These are phyloP conservation scores for Saccostrea glomerata DNA, from an alignment of 1,140 invertebrate species.

Conservation along the genomic window DNA sequence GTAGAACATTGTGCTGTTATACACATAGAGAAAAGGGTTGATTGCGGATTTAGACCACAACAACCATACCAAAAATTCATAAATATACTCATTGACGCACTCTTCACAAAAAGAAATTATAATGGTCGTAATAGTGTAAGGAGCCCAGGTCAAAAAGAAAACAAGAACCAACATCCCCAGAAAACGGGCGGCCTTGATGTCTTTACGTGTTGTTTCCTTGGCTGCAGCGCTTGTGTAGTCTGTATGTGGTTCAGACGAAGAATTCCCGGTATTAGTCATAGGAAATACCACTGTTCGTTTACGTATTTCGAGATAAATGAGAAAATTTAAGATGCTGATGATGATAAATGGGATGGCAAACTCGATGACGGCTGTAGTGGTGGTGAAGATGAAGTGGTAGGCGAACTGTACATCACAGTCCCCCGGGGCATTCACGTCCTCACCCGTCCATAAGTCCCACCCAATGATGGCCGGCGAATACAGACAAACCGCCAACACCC, in stretches of 20 bases:
- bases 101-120: slow-evolving; percentile 60
- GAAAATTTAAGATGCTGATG: slow-evolving; percentile 56
- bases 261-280: not conserved
- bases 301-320: slow-evolving; percentile 64
- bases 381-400: slow-evolving; percentile 58
- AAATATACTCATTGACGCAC: slow-evolving; percentile 59
- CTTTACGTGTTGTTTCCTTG: slow-evolving; percentile 26
- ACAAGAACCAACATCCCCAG: slow-evolving; percentile 60
- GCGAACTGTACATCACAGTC: slow-evolving; percentile 70
- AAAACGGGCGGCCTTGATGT: slow-evolving; percentile 62
- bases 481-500: slow-evolving; percentile 60
- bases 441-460: slow-evolving; percentile 65
- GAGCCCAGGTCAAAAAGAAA: slow-evolving; percentile 62
- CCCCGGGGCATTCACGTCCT: slow-evolving; percentile 38
- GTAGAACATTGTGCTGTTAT: slow-evolving; percentile 60
- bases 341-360: slow-evolving; percentile 62
- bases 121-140: slow-evolving; percentile 64
- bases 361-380: slow-evolving; percentile 61
- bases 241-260: not conserved
- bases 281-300: slow-evolving; percentile 30
- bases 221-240: not conserved
- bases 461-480: slow-evolving; percentile 69
- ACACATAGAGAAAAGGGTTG: slow-evolving; percentile 73
- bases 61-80: slow-evolving; percentile 68
- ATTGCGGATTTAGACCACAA: slow-evolving; percentile 69